Conservation (phyloP, 1,140 invertebrate species). For the Copidosoma floridanum region DNA sequence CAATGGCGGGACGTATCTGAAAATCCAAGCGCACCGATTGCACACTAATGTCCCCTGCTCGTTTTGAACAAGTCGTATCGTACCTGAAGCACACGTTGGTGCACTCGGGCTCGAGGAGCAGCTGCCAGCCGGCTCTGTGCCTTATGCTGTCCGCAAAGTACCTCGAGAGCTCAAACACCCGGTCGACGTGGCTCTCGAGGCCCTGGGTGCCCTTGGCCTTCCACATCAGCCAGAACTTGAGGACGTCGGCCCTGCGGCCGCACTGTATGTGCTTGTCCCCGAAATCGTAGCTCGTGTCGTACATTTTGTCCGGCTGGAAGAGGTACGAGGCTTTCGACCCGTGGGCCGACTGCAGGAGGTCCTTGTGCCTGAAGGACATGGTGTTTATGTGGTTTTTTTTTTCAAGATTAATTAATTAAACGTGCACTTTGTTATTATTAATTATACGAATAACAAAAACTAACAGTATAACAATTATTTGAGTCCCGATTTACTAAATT, state of each 20-base stretch:
- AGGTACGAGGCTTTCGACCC: conserved; percentile 80
- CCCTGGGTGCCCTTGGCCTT: conserved; percentile 87
- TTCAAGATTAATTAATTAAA: neutral
- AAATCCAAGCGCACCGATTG: neutral
- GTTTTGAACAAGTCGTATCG: too few species aligned
- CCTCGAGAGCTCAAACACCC: conserved; percentile 71
- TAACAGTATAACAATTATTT: neutral
- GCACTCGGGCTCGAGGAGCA: conserved; percentile 82
- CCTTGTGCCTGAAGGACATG: conserved; percentile 28
- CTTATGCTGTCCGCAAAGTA: conserved; percentile 71
- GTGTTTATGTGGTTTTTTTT: neutral
- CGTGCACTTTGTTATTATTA: too few species aligned
- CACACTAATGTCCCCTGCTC: too few species aligned
- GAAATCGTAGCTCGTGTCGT: conserved; percentile 86
- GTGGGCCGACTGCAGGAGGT: conserved; percentile 54
- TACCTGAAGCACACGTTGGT: conserved; percentile 93
- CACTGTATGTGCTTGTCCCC: conserved; percentile 94
- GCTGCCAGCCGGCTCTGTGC: conserved; percentile 67
- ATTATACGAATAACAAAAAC: neutral
- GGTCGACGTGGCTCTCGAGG: conserved; percentile 77
- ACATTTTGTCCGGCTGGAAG: conserved; percentile 96
- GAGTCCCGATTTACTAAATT: too few species aligned
- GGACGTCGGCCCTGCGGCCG: conserved; percentile 88
- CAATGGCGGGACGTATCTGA: conserved; percentile 74
- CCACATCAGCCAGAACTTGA: conserved; percentile 99